Evolutionary conservation across 2,888 invertebrate genomes (phyloP).

Genomic region (Andrena camellia): DNA sequence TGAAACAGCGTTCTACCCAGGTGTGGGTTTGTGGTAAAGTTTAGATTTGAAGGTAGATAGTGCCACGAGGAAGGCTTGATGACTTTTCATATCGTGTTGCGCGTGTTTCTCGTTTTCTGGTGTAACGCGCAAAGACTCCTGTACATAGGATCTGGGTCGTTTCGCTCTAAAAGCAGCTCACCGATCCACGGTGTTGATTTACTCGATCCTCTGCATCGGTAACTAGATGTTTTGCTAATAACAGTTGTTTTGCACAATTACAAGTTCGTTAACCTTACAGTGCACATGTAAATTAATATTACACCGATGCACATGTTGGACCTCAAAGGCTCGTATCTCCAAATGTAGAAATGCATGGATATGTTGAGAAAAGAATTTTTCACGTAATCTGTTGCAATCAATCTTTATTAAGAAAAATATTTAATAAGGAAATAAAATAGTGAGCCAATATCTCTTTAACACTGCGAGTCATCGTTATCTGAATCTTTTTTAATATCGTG

Average conservation of each 20-base stretch:
- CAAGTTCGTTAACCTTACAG: not conserved
- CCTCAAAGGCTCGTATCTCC: no score
- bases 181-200: constrained; percentile 56
- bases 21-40: constrained; percentile 7
- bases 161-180: constrained; percentile 66
- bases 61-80: constrained; percentile 2
- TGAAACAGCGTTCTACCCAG: not conserved
- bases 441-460: no score
- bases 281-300: not conserved
- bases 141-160: constrained; percentile 72
- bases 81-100: not conserved
- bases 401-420: no score
- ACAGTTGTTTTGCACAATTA: not conserved
- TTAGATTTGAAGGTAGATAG: constrained; percentile 8
- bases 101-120: constrained; percentile 66
- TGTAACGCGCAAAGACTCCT: constrained; percentile 62
- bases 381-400: no score
- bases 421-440: not conserved
- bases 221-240: not conserved
- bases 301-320: no score
- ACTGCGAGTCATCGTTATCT: no score
- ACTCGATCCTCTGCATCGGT: constrained; percentile 34
- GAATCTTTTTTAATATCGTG: no score
- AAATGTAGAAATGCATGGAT: no score
- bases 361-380: no score